These are phyloP conservation scores for Drosophila rhopaloa DNA, from an alignment of 1,140 invertebrate species.

Conservation along the genomic window DNA sequence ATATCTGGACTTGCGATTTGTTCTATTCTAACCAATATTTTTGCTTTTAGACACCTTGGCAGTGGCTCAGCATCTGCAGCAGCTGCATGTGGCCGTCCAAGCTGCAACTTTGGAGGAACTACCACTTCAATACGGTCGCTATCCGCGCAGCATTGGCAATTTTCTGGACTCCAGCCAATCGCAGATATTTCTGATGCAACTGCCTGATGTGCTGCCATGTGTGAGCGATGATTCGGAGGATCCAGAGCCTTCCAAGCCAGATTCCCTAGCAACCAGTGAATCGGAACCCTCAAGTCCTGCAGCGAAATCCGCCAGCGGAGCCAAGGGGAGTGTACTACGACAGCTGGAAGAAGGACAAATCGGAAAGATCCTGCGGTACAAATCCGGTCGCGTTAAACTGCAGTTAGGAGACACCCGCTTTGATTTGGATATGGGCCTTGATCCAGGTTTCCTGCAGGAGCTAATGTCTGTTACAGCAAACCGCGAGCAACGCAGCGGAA, in stretches of 20 bases:
- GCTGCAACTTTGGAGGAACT: constrained; percentile 44
- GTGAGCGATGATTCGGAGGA: constrained; percentile 65
- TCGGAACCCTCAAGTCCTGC: constrained; percentile 37
- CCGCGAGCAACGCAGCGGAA: constrained; percentile 77
- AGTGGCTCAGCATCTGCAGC: constrained; percentile 60
- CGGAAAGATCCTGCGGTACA: constrained; percentile 86
- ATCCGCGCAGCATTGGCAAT: constrained; percentile 63
- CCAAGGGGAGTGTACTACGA: constrained; percentile 55
- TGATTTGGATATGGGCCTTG: constrained; percentile 85
- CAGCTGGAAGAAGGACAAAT: constrained; percentile 86
- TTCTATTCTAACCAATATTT: neutral
- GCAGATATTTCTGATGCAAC: constrained; percentile 77
- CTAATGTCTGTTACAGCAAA: constrained; percentile 81
- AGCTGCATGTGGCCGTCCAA: constrained; percentile 42
- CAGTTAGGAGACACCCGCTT: constrained; percentile 86
- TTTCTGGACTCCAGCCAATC: constrained; percentile 57
- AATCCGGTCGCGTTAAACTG: constrained; percentile 86
- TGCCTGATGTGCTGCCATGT: constrained; percentile 86
- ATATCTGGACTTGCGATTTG: neutral
- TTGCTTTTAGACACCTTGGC: constrained; percentile 38
- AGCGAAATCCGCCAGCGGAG: constrained; percentile 2
- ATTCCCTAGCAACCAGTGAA: constrained; percentile 6
- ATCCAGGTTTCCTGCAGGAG: constrained; percentile 84
- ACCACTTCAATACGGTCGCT: constrained; percentile 64
- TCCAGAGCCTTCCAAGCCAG: constrained; percentile 10